These are phyloP conservation scores for Ormia ochracea DNA, from an alignment of 2,888 invertebrate species.

Conservation along the genomic window DNA sequence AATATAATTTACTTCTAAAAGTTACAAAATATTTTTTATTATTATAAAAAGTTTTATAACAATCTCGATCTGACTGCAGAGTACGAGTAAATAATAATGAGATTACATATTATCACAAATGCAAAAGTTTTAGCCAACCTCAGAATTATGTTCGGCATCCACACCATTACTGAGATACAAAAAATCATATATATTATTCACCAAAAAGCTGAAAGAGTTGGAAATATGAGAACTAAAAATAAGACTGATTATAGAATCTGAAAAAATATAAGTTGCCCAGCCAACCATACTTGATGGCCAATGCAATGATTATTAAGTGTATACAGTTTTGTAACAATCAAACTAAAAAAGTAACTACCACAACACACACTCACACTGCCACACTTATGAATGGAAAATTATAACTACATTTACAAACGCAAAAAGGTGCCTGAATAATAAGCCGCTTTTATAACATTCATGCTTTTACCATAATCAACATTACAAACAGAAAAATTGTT, in stretches of 20 bases:
- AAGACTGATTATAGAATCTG: constrained; percentile 11
- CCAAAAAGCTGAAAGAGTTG: constrained; percentile 3
- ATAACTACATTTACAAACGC: background rate
- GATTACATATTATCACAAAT: background rate
- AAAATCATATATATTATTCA: background rate
- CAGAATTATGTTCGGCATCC: background rate
- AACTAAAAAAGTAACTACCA: background rate
- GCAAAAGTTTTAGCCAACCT: background rate
- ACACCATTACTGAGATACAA: background rate
- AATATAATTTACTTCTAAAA: too few relatives aligned
- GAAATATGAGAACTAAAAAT: background rate
- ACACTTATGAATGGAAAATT: background rate
- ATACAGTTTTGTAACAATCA: constrained; percentile 18
- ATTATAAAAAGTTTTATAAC: too few relatives aligned
- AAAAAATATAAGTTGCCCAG: constrained; percentile 22
- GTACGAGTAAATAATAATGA: background rate
- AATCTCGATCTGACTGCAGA: background rate
- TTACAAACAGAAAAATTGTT: constrained; percentile 14
- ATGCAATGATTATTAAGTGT: constrained; percentile 49
- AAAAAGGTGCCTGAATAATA: constrained; percentile 32
- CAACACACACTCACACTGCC: background rate
- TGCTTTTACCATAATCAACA: constrained; percentile 3
- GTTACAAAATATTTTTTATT: too few relatives aligned
- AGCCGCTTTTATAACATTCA: constrained; percentile 52
- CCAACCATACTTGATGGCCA: constrained; percentile 50